Base-by-base conservation (phyloP, 2,888 invertebrate genomes). In the Scaptomyza parva region DNA sequence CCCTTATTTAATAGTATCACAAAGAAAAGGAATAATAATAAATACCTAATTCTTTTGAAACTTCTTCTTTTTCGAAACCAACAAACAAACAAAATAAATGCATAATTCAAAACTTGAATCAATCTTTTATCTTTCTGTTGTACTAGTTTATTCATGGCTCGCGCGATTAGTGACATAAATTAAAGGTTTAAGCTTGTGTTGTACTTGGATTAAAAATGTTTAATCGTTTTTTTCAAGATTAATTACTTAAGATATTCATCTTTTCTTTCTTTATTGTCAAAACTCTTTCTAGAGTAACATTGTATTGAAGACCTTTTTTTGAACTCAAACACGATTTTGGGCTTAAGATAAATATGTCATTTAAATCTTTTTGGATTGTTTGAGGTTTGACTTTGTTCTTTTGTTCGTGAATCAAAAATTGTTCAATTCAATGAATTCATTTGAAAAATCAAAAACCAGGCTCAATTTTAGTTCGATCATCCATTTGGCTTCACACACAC, bases 401-500 rank as follows among this genome's bases (percentile, higher is more conserved):
- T 7, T 26, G 0, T 26, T 26, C 2, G 8, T 28, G 28, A 28
- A 28, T 28, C 28, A 28, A 28, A 28, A 28, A 24, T 6, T 28
- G 9, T 0, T 28, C 9, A 28, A 28, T 28, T 9, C 9, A 28
- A 28, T 8, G 26, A 8, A 24, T 7, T 26, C 1, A 1, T 6
- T 26, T 6, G 24, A 26, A 30, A 12, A 2, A 1, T 30, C 3
- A 33, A 33, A n/a, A 33, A 7, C 2, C 6, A n/a, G 2, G 33
- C n/a, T 33, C n/a, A 4, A 33, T n/a, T n/a, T 33, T 33, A 5
- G 33, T n/a, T n/a, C 33, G 6, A 6, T 35, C 14, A 14, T 14
- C 55, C 59, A 37, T 41, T 22, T 64, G 71, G 55, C 52, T 52
- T 70, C 28, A 44, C 24, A n/a, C n/a, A n/a, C n/a, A n/a, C n/a